A percentile compares a stretch with the other conserved stretches of the same genome.
phyloP scores from a whole-genome alignment of 2,113 vertebrate species.

The Tauraco erythrolophus region DNA sequence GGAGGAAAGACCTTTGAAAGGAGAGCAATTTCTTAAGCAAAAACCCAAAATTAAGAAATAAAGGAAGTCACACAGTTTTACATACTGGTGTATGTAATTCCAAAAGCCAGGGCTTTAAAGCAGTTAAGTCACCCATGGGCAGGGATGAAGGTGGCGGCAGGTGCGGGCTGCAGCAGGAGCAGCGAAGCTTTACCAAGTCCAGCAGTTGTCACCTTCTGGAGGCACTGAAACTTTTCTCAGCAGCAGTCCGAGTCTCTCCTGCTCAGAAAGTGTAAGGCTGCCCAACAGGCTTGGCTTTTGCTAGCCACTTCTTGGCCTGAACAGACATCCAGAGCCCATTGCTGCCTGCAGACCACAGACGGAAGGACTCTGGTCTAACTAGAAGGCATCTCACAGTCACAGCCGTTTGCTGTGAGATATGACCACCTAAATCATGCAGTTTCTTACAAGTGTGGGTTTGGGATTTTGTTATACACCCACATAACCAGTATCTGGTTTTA shows the following conservation, averaged over 20 bases:
- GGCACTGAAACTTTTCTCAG: too few relatives aligned
- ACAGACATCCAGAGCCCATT: not conserved
- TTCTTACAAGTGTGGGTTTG: not conserved
- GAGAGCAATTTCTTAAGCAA: not conserved
- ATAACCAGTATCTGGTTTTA: rapidly evolving
- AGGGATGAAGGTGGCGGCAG: not conserved
- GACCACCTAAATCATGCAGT: not conserved
- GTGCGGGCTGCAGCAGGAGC: not conserved
- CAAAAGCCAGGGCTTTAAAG: not conserved
- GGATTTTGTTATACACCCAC: not conserved
- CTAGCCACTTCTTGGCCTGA: not conserved
- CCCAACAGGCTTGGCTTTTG: not conserved
- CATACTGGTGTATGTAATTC: not conserved
- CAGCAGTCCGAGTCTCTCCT: not conserved
- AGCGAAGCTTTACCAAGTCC: not conserved
- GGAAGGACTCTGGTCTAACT: not conserved
- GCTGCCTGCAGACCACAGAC: not conserved
- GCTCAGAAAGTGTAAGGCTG: not conserved
- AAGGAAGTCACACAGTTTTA: not conserved
- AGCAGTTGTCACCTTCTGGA: not conserved
- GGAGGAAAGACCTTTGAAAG: not conserved
- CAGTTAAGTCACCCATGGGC: not conserved
- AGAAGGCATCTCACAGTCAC: not conserved
- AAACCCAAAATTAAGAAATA: not conserved
- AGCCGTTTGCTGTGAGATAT: not conserved